These are phyloP conservation scores for Phenacoccus solenopsis DNA, from an alignment of 1,140 invertebrate genomes.

Conservation along the genomic window DNA sequence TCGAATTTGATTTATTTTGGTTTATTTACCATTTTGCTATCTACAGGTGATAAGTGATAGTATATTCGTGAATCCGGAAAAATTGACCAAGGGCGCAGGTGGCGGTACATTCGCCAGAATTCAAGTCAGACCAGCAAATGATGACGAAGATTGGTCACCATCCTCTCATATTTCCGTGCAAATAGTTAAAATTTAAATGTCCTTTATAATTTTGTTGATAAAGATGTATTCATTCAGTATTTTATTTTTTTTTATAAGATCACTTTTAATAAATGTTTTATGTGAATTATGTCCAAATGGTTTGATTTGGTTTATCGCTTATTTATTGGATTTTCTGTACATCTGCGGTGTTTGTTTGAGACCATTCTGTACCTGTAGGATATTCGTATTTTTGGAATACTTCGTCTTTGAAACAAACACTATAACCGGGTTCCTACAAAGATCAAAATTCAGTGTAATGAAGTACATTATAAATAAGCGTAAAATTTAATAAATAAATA, in stretches of 20 bases:
- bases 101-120: constrained; percentile 46
- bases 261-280: not conserved
- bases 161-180: constrained; percentile 26
- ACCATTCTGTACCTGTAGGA: constrained; percentile 61
- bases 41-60: constrained; percentile 55
- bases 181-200: constrained; percentile 25
- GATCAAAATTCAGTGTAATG: constrained; percentile 19
- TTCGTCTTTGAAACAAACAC: constrained; percentile 55
- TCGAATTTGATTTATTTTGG: not conserved
- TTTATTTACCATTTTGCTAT: not conserved
- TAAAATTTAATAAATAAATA: not conserved
- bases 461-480: not conserved
- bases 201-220: constrained; percentile 3
- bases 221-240: not conserved
- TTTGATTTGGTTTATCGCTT: not conserved
- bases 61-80: constrained; percentile 72
- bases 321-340: constrained; percentile 34
- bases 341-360: too few relatives aligned
- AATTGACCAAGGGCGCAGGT: constrained; percentile 48
- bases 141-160: constrained; percentile 29
- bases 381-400: constrained; percentile 54
- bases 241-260: not conserved
- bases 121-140: constrained; percentile 30
- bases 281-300: not conserved
- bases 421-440: constrained; percentile 57